phyloP scores from a whole-genome alignment of 2,888 invertebrate genomes.

The Notocelia uddmanniana region DNA sequence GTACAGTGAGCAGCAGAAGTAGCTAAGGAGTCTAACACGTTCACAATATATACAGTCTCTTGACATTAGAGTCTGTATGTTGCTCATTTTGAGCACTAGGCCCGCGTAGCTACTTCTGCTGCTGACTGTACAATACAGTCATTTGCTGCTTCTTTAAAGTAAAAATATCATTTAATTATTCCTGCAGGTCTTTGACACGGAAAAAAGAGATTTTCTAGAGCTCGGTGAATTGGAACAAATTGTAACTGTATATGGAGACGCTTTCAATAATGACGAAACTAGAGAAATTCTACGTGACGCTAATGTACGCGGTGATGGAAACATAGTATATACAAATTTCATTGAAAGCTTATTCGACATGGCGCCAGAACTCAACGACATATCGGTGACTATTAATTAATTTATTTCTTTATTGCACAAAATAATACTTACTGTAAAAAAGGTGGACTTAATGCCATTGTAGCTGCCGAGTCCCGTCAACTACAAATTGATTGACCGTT shows the following conservation, averaged over 20 bases:
- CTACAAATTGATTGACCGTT: too few species aligned
- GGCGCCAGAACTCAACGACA: constrained; percentile 71
- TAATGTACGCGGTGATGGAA: constrained; percentile 73
- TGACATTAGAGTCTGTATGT: too few species aligned
- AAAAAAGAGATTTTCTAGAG: constrained; percentile 69
- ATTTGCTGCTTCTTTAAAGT: background rate
- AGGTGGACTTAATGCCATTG: too few species aligned
- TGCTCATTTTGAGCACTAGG: too few species aligned
- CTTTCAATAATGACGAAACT: constrained; percentile 63
- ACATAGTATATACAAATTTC: constrained; percentile 71
- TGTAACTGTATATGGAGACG: constrained; percentile 63
- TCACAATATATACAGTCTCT: too few species aligned
- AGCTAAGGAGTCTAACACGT: too few species aligned
- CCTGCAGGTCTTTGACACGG: constrained; percentile 76
- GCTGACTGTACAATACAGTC: background rate
- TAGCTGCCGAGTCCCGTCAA: too few species aligned
- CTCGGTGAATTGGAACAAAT: constrained; percentile 66
- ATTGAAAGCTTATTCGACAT: constrained; percentile 70
- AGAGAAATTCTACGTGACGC: constrained; percentile 73
- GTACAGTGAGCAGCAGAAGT: too few species aligned
- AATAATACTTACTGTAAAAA: too few species aligned
- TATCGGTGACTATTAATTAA: constrained; percentile 60
- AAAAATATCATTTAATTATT: background rate
- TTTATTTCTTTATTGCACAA: background rate
- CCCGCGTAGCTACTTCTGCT: too few species aligned